A percentile compares a stretch with the other conserved stretches of the same genome.
These are phyloP conservation scores for Lottia scabra DNA, from an alignment of 2,888 invertebrate genomes.

Conservation along the genomic window DNA sequence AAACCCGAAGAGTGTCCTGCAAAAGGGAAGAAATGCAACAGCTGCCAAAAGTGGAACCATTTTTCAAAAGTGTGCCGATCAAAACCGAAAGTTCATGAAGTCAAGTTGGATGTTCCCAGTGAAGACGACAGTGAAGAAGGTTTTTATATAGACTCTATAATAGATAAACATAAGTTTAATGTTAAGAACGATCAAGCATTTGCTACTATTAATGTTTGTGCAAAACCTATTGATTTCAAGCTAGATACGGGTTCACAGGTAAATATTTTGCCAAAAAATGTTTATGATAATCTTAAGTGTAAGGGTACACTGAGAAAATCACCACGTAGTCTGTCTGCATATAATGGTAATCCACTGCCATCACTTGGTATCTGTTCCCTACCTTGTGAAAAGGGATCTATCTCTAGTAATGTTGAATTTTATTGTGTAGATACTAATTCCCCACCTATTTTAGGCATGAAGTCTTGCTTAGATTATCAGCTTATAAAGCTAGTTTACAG, in stretches of 20 bases:
- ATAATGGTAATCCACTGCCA: constrained; percentile 5
- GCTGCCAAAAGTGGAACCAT: not conserved
- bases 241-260: not conserved
- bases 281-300: not conserved
- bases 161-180: not conserved
- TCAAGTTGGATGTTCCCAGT: not conserved
- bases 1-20: not conserved
- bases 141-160: not conserved
- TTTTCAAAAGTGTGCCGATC: constrained; percentile 1
- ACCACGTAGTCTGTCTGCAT: not conserved
- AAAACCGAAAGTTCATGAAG: not conserved
- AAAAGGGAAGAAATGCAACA: not conserved
- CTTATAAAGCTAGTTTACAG: constrained; percentile 12
- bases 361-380: not conserved
- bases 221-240: not conserved
- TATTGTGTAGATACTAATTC: not conserved
- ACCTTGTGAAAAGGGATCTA: not conserved
- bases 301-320: not conserved
- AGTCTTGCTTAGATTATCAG: not conserved
- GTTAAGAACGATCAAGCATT: not conserved
- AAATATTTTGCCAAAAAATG: not conserved
- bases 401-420: not conserved
- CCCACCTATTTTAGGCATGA: constrained; percentile 13
- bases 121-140: not conserved
- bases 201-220: not conserved